phyloP scores from a whole-genome alignment of 2,888 invertebrate genomes.

The Eurytoma californica region DNA sequence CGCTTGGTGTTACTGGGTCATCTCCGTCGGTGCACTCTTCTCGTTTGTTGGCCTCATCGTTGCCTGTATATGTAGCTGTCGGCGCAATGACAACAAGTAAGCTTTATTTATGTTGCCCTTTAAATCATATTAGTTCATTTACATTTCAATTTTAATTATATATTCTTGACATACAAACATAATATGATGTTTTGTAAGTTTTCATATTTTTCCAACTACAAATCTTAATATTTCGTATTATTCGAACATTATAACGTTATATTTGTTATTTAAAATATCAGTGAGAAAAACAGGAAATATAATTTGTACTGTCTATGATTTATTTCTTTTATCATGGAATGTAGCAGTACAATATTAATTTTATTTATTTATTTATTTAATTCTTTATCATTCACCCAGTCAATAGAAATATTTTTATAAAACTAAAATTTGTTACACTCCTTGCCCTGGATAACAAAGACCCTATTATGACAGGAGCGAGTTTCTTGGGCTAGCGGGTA shows the following conservation, averaged over 20 bases:
- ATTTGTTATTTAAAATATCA: too few relatives aligned
- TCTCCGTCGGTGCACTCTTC: constrained; percentile 72
- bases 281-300: too few relatives aligned
- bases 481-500: constrained; percentile 83
- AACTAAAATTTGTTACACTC: constrained; percentile 11
- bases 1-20: constrained; percentile 72
- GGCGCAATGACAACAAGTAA: constrained; percentile 86
- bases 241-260: too few relatives aligned
- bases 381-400: not conserved
- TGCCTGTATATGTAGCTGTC: constrained; percentile 85
- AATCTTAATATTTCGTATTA: too few relatives aligned
- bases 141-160: not conserved
- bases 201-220: too few relatives aligned
- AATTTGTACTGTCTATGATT: too few relatives aligned
- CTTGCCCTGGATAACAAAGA: constrained; percentile 59
- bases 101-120: constrained; percentile 61
- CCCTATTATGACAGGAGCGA: constrained; percentile 79
- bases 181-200: too few relatives aligned
- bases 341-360: too few relatives aligned
- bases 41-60: constrained; percentile 78
- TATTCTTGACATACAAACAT: too few relatives aligned
- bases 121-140: too few relatives aligned
- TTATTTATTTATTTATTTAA: too few relatives aligned
- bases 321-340: too few relatives aligned
- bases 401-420: not conserved